phyloP scores from a whole-genome alignment of 2,888 invertebrate species.

The Hermaeophaga mercurialis region DNA sequence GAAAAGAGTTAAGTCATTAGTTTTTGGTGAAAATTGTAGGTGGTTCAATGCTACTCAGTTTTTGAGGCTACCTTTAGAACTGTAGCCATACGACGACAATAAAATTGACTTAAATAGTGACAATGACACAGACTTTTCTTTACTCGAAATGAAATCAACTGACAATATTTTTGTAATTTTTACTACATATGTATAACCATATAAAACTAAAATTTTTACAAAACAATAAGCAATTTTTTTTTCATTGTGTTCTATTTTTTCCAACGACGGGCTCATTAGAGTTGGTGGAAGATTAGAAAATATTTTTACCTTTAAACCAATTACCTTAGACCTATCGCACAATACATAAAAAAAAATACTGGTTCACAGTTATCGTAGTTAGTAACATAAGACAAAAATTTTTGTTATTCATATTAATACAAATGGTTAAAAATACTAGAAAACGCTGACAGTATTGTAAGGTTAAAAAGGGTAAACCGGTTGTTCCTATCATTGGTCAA shows the following conservation, averaged over 20 bases:
- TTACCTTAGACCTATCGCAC: slow-evolving; percentile 1
- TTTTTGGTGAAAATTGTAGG: not conserved
- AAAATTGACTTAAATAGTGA: too few species aligned
- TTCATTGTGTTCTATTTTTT: too few species aligned
- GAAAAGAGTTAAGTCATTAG: not conserved
- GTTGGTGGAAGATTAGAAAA: too few species aligned
- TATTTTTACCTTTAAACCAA: not conserved
- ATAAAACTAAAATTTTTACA: too few species aligned
- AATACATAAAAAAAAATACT: slow-evolving; percentile 22
- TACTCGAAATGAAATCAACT: too few species aligned
- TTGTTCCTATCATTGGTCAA: slow-evolving; percentile 20
- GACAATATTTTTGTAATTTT: too few species aligned
- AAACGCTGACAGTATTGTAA: slow-evolving; percentile 19
- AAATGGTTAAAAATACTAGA: slow-evolving; percentile 7
- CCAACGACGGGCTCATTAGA: too few species aligned
- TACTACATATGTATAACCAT: too few species aligned
- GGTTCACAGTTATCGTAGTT: slow-evolving; percentile 19
- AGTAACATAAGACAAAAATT: not conserved
- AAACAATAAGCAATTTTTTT: too few species aligned
- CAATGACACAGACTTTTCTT: too few species aligned
- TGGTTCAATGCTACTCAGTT: not conserved
- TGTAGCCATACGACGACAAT: not conserved
- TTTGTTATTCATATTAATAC: not conserved
- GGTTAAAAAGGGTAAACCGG: slow-evolving; percentile 8
- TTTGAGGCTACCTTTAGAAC: not conserved